Base-by-base conservation (phyloP, 1,140 invertebrate species). In the Phymastichus coffea region DNA sequence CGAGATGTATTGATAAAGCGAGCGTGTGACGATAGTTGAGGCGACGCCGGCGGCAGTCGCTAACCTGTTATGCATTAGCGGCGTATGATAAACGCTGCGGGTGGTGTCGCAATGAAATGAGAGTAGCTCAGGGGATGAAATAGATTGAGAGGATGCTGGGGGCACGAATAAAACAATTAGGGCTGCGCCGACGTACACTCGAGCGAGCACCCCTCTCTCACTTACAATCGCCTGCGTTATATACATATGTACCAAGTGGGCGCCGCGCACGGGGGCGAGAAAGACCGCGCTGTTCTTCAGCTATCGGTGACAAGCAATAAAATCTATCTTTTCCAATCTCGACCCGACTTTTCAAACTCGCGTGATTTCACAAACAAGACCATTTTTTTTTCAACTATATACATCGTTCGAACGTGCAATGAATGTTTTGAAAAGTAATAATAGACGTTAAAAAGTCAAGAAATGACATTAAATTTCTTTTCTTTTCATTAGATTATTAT, bases 101-200 rank as follows among this genome's bases (percentile, higher is more conserved):
- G 76, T 78, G 76, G 75, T 70, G 68, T 74, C 72, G 68, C 69
- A 66, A 74, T 77, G 71, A 77, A 76, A 76, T 69, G 70, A 75
- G 73, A 77, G 74, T 75, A 67, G 74, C 72, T 70, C 68, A 69
- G 66, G 69, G 73, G 74, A 73, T 67, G 71, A 69, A 74, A 76
- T 74, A 73, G 75, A 77, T 73, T 73, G 71, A 74, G 72, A 71
- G 73, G 66, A 67, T 66, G 54, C 65, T 64, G 51, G 61, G 69
- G 70, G 66, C 69, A 69, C 67, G 77, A 79, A 76, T 78, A 75
- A 78, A 79, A 79, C 77, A 77, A 76, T 79, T 79, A 77, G 70
- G 72, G 72, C 66, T 70, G 69, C 72, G 70, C 73, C 70, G 74
- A 73, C 66, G 74, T 68, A 76, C 73, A 73, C 77, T 79, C 70